Evolutionary conservation across 92 coral and sea anemone genomes (phyloP), one percentile per base, ranked within the genome.

Genomic region (Palythoa heliodiscus): DNA sequence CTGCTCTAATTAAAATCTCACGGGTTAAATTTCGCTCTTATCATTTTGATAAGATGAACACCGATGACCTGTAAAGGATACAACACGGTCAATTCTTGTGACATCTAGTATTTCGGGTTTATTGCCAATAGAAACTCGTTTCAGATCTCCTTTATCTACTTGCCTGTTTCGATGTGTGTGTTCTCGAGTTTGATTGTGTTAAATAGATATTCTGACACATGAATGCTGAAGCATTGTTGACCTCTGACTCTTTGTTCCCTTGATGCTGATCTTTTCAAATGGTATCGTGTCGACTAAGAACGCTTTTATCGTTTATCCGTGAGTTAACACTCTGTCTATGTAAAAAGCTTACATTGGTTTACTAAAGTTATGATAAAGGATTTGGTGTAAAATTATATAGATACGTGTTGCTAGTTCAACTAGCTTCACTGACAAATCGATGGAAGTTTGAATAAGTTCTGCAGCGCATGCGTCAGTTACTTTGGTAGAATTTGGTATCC

Each of bases 131-230:
- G 1, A 54, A 76, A 47, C 52, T 29, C 74, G 22, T 80, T 80
- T 66, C 40, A 67, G 74, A 80, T 40, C 55, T 63, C 84, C 43
- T 48, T 63, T 79, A 79, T 64, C 84, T 79, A 10, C 5, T 48
- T n/a, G 22, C 74, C 73, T 67, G 55, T n/a, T 24, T 67, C 84
- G 63, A 66, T 63, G 84, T 80, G 84, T 80, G 84, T 80, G 84
- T 80, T 80, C 84, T 69, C 19, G 43, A 48, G 13, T 16, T 64
- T 80, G 74, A 50, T 80, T 80, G 84, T 67, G 84, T 67, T 80
- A 80, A 80, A 80, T 66, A 80, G 84, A 50, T 47, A 24, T 52
- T 47, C 55, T 80, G 74, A 66, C 74, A 66, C 37, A 70, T 80
- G 84, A 80, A 80, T 80, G 6, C 38, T 24, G 74, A 48, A 67